Conservation (phyloP, 2,888 invertebrate species). For the Idaea aversata region DNA sequence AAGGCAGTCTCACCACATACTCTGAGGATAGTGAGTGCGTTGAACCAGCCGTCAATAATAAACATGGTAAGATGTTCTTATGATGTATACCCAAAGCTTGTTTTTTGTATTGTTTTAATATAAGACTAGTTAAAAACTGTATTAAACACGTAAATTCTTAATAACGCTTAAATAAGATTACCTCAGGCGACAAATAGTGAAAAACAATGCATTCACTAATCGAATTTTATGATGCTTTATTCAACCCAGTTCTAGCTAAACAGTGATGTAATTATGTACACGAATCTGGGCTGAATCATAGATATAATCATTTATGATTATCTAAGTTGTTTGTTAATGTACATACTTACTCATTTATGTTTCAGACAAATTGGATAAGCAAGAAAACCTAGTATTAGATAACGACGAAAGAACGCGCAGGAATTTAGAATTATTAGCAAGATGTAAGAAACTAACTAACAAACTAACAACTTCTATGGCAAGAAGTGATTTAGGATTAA, state of each 20-base stretch:
- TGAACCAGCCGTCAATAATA: conserved; percentile 75
- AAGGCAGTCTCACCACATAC: conserved; percentile 91
- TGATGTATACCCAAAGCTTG: not conserved
- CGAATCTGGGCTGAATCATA: conserved; percentile 46
- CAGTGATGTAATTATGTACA: conserved; percentile 51
- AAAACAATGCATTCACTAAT: not conserved
- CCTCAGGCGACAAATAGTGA: not conserved
- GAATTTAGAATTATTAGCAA: conserved; percentile 78
- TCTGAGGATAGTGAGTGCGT: conserved; percentile 90
- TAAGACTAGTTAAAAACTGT: not conserved
- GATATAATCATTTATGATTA: conserved; percentile 45
- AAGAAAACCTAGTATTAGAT: conserved; percentile 68
- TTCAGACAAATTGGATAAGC: conserved; percentile 75
- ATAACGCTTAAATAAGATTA: not conserved
- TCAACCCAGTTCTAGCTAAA: conserved; percentile 21
- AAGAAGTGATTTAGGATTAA: conserved; percentile 92
- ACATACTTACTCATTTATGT: conserved; percentile 27
- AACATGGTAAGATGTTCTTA: conserved; percentile 57
- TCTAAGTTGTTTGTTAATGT: conserved; percentile 33
- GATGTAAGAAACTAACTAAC: conserved; percentile 76
- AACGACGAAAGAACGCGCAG: conserved; percentile 79
- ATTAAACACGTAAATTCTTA: not conserved
- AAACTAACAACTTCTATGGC: conserved; percentile 89
- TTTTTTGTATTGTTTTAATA: conserved; percentile 2
- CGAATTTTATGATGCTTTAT: conserved; percentile 8